phyloP scores from a whole-genome alignment of 2,113 vertebrate species.

The Gymnogyps californianus region DNA sequence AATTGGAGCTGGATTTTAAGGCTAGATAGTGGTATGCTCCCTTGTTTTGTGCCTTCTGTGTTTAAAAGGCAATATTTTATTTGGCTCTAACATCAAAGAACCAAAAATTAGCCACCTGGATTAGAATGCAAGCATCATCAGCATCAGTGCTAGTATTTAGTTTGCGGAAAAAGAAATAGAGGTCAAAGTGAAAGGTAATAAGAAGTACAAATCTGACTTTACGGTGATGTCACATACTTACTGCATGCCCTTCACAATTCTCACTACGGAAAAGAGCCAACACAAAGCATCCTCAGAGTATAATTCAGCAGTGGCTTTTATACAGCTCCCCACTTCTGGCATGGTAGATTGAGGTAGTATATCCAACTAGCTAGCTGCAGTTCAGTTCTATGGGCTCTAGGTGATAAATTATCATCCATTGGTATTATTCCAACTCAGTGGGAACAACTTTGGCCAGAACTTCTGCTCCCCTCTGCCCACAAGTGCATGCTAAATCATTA shows the following conservation, averaged over 20 bases:
- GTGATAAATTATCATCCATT: background rate
- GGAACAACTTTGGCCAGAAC: conserved; percentile 1
- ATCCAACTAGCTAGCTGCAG: background rate
- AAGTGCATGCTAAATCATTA: conserved; percentile 35
- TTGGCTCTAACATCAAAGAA: background rate
- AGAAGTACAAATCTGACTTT: background rate
- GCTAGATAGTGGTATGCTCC: background rate
- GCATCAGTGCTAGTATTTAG: background rate
- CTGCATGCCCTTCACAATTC: background rate
- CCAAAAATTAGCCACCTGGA: background rate
- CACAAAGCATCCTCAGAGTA: background rate
- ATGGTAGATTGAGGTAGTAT: background rate
- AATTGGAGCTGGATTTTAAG: background rate
- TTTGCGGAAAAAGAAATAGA: background rate
- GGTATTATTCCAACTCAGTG: background rate
- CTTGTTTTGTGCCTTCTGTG: background rate
- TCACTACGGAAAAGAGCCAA: background rate
- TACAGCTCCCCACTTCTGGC: background rate
- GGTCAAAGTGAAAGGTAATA: background rate
- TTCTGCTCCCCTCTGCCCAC: background rate
- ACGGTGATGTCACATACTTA: background rate
- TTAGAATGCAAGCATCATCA: background rate
- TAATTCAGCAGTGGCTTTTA: background rate
- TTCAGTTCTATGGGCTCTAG: background rate
- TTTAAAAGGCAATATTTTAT: background rate